Evolutionary conservation across 2,888 invertebrate species (phyloP), one percentile per base, ranked within the genome.

Genomic region (Limnephilus lunatus): DNA sequence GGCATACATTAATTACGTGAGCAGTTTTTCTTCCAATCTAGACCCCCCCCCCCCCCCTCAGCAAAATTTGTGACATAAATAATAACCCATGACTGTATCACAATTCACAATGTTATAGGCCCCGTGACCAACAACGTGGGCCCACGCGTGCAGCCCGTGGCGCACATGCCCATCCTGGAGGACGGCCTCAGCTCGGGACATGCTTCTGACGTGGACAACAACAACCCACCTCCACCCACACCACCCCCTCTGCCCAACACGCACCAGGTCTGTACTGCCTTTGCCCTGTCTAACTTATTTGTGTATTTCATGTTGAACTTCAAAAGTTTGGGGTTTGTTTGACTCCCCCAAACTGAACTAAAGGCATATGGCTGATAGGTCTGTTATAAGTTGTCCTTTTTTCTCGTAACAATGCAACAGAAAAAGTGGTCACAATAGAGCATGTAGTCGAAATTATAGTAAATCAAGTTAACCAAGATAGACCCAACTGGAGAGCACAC

Each of bases 121-220:
- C 88, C 88, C 25, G 68, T 68, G 19, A 31, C 68, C 88, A 30
- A 30, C 25, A 68, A 31, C 19, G 90, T 90, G 35, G 92, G 89
- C 25, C 89, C 89, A 39, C 88, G 91, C 14, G 82, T 32, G 19
- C 39, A 48, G 30, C 82, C 80, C 25, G 91, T 89, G 81, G 86
- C 92, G 97, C 91, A 92, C 94, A 98, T 99, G 98, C 99, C 99
- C 0, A 98, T 98, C 30, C 97, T 99, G 85, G 99, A 99, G 95
- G 99, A 99, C 95, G 99, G 99, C 0, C 96, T 99, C 92, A 99
- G 99, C 2, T 99, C 99, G 81, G 99, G 99, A 3, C 99, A 99
- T 95, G 98, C 98, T 1, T 99, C 99, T 93, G 99, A 99, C 95
- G 98, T 97, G 0, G 99, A 99, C 95, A 98, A 98, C 95, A 98